Percentiles rank a stretch among this genome's conserved stretches.
phyloP scores from a whole-genome alignment of 2,797 vertebrate species.

The Danio kyathit region DNA sequence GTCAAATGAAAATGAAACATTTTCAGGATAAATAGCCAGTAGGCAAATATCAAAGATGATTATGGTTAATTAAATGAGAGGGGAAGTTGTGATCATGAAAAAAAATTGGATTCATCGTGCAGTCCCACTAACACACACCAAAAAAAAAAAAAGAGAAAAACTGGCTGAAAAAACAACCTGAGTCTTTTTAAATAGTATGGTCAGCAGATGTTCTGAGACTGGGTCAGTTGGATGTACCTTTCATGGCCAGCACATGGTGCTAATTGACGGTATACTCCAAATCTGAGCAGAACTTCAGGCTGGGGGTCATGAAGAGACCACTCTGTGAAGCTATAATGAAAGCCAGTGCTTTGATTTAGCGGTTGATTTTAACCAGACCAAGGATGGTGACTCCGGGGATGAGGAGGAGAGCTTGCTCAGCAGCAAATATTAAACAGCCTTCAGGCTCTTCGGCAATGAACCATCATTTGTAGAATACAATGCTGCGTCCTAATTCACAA shows the following conservation, averaged over 20 bases:
- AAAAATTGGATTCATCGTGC: too few relatives aligned
- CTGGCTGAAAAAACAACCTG: not conserved
- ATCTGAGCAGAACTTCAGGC: not conserved
- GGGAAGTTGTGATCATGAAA: too few relatives aligned
- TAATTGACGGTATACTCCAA: slow-evolving; percentile 21
- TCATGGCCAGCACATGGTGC: not conserved
- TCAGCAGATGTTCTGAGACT: slow-evolving; percentile 15
- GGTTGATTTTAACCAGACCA: slow-evolving; percentile 24
- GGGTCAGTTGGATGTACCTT: slow-evolving; percentile 11
- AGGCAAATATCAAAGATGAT: too few relatives aligned
- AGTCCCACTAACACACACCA: too few relatives aligned
- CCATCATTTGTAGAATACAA: not conserved
- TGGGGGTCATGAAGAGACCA: not conserved
- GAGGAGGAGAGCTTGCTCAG: not conserved
- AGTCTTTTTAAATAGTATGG: not conserved
- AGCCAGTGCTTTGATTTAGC: slow-evolving; percentile 10
- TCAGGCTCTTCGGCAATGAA: not conserved
- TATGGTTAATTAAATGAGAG: too few relatives aligned
- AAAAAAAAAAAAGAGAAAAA: too few relatives aligned
- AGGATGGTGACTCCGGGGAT: not conserved
- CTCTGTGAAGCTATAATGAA: slow-evolving; percentile 23
- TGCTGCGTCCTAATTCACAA: not conserved
- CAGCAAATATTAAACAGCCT: slow-evolving; percentile 13
- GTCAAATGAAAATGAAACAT: too few relatives aligned
- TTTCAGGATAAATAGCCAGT: too few relatives aligned